A percentile compares a stretch with the other conserved stretches of the same genome.
Evolutionary conservation across 2,888 invertebrate genomes (phyloP).

Genomic region (Clanis bilineata): DNA sequence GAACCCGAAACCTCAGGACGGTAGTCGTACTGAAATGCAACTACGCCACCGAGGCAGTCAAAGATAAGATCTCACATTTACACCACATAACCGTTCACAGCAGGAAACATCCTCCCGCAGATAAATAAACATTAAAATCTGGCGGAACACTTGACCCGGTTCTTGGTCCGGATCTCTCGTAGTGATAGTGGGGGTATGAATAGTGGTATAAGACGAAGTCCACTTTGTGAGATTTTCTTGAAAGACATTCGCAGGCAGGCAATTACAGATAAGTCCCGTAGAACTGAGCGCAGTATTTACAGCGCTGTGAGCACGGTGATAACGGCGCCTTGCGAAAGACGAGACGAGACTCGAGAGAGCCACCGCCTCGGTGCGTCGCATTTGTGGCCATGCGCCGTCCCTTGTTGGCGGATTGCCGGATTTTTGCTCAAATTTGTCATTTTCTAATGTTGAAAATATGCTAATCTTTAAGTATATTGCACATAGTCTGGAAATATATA

Average conservation of each 20-base stretch:
- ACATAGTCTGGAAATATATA: background rate
- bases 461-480: conserved; percentile 16
- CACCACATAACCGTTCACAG: conserved; percentile 14
- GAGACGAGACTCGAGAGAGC: conserved; percentile 14
- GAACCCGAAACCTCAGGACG: too few species aligned
- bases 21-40: too few species aligned
- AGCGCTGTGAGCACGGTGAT: conserved; percentile 64
- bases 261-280: conserved; percentile 80
- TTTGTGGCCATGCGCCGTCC: conserved; percentile 7
- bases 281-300: conserved; percentile 76
- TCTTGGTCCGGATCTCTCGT: conserved; percentile 55
- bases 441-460: conserved; percentile 31
- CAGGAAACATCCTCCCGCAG: conserved; percentile 32
- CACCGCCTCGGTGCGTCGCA: background rate
- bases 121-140: conserved; percentile 58
- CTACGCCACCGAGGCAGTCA: too few species aligned
- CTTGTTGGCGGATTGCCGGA: conserved; percentile 26
- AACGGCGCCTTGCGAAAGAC: conserved; percentile 32
- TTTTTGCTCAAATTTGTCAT: conserved; percentile 35
- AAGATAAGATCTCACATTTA: conserved; percentile 85
- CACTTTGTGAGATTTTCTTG: conserved; percentile 70
- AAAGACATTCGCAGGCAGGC: conserved; percentile 80
- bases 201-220: conserved; percentile 72
- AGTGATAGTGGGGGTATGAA: conserved; percentile 65
- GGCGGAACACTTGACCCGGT: conserved; percentile 64